These are phyloP conservation scores for Eutolmus rufibarbis DNA, from an alignment of 2,888 invertebrate species.

Conservation along the genomic window DNA sequence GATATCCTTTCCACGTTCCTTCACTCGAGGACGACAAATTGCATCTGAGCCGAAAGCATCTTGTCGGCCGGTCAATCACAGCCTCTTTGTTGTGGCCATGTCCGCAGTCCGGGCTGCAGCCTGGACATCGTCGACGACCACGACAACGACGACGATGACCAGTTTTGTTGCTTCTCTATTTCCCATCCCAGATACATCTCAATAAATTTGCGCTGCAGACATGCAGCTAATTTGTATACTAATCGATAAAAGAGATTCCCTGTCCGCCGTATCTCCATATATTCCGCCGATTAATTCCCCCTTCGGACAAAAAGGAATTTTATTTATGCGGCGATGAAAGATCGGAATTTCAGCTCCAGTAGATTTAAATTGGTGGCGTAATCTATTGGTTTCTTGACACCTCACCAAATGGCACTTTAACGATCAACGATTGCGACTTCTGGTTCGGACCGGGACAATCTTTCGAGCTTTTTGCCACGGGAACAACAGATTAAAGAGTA, in stretches of 20 bases:
- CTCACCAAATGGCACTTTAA: constrained; percentile 41
- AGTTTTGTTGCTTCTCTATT: constrained; percentile 41
- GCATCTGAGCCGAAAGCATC: constrained; percentile 12
- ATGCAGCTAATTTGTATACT: constrained; percentile 43
- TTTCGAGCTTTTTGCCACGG: neutral
- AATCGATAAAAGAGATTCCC: constrained; percentile 42
- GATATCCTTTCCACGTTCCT: constrained; percentile 20
- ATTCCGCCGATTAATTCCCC: constrained; percentile 32
- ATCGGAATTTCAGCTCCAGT: constrained; percentile 35
- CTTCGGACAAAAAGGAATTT: constrained; percentile 35
- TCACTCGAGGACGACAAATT: constrained; percentile 33
- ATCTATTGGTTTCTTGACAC: constrained; percentile 43
- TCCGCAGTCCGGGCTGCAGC: neutral
- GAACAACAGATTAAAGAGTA: constrained; percentile 9
- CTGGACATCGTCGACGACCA: neutral
- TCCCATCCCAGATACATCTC: constrained; percentile 40
- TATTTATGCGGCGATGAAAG: constrained; percentile 41
- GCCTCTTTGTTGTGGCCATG: constrained; percentile 30
- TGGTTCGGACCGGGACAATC: neutral
- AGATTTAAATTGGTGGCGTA: constrained; percentile 41
- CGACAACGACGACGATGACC: neutral
- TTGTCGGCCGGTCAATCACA: constrained; percentile 40
- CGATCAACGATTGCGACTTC: constrained; percentile 39
- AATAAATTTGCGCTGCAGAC: constrained; percentile 43
- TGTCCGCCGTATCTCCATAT: constrained; percentile 37